These are phyloP conservation scores for Phenganax marumi DNA, from an alignment of 92 coral and sea anemone species.

Conservation along the genomic window DNA sequence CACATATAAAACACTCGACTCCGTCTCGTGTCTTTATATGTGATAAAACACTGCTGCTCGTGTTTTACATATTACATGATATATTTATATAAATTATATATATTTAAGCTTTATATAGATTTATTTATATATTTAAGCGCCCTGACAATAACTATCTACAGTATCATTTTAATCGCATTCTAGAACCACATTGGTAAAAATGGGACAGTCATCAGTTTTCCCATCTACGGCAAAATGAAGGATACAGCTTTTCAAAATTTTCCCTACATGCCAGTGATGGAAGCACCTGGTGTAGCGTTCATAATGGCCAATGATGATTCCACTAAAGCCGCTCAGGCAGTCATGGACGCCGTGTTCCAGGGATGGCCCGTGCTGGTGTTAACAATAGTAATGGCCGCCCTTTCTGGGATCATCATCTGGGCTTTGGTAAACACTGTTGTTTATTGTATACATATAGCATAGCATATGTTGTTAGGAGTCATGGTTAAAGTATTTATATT, in stretches of 20 bases:
- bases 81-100: too few relatives aligned
- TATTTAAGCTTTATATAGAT: too few relatives aligned
- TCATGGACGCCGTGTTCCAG: slow-evolving; percentile 98
- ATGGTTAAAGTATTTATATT: too few relatives aligned
- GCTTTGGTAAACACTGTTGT: slow-evolving; percentile 69
- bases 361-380: slow-evolving; percentile 97
- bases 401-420: slow-evolving; percentile 97
- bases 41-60: too few relatives aligned
- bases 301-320: slow-evolving; percentile 88
- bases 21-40: too few relatives aligned
- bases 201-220: slow-evolving; percentile 81
- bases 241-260: slow-evolving; percentile 75
- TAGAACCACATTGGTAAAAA: slow-evolving; percentile 69
- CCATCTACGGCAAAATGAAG: slow-evolving; percentile 97
- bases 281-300: slow-evolving; percentile 96
- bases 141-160: too few relatives aligned
- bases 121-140: too few relatives aligned
- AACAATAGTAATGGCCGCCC: slow-evolving; percentile 94
- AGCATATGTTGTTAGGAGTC: neutral
- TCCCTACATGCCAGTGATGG: slow-evolving; percentile 94
- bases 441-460: neutral
- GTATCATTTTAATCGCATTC: too few relatives aligned
- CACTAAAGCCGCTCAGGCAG: slow-evolving; percentile 91
- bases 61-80: too few relatives aligned
- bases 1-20: too few relatives aligned